These are phyloP conservation scores for Dichetophora obliterata DNA, from an alignment of 2,888 invertebrate genomes.

Conservation along the genomic window DNA sequence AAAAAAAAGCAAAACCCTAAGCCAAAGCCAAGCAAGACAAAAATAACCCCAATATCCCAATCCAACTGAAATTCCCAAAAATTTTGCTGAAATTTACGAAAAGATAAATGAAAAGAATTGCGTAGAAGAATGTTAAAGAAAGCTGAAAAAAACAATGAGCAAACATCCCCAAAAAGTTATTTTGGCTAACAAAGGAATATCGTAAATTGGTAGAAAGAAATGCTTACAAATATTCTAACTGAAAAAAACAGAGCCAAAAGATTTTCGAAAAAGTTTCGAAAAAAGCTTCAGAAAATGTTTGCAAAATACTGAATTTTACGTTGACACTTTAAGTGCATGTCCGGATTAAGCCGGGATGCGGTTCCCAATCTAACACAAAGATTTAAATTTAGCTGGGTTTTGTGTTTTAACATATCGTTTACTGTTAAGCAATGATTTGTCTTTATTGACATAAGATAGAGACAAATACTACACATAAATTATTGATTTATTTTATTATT, in stretches of 20 bases:
- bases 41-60: slow-evolving; percentile 45
- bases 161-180: neutral
- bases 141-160: neutral
- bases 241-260: neutral
- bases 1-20: slow-evolving; percentile 50
- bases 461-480: too few species aligned
- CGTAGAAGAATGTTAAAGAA: slow-evolving; percentile 43
- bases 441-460: too few species aligned
- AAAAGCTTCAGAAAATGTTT: too few species aligned
- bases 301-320: slow-evolving; percentile 57
- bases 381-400: too few species aligned
- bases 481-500: too few species aligned
- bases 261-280: neutral
- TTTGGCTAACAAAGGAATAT: slow-evolving; percentile 3
- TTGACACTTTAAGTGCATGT: slow-evolving; percentile 65
- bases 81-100: slow-evolving; percentile 48
- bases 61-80: slow-evolving; percentile 43
- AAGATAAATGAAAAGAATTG: slow-evolving; percentile 60
- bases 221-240: slow-evolving; percentile 21
- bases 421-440: too few species aligned
- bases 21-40: slow-evolving; percentile 44
- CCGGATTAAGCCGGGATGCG: slow-evolving; percentile 11
- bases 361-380: neutral
- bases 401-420: too few species aligned
- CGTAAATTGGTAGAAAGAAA: slow-evolving; percentile 21